A percentile compares a stretch with the other conserved stretches of the same genome.
These are phyloP conservation scores for Penaeus monodon DNA, from an alignment of 2,888 invertebrate genomes.

Conservation along the genomic window DNA sequence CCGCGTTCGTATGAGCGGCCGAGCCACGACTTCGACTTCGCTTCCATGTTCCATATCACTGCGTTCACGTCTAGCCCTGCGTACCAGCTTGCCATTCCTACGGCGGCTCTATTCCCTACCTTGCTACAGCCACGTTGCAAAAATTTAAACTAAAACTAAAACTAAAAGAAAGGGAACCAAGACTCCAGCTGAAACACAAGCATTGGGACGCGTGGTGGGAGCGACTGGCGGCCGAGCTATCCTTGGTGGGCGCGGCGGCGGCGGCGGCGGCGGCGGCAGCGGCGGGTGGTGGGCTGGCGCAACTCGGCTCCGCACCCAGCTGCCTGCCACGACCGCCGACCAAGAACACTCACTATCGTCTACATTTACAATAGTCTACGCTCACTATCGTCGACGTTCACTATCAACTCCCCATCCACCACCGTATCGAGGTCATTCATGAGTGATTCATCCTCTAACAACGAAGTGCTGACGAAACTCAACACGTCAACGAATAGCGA, in stretches of 20 bases:
- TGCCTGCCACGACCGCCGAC: not conserved
- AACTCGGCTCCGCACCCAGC: not conserved
- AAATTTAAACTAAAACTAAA: no score
- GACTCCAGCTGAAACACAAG: not conserved
- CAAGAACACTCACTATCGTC: no score
- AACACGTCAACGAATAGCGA: no score
- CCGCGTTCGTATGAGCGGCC: slow-evolving; percentile 32
- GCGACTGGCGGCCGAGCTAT: slow-evolving; percentile 43
- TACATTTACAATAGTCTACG: no score
- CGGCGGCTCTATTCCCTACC: no score
- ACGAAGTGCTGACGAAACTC: no score
- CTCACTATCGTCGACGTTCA: not conserved
- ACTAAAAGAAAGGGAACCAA: not conserved
- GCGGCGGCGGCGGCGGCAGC: slow-evolving; percentile 9
- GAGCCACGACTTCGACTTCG: slow-evolving; percentile 33
- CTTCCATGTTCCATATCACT: not conserved
- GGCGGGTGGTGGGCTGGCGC: slow-evolving; percentile 19
- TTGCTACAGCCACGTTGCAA: no score
- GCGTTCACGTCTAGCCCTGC: not conserved
- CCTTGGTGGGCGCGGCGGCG: slow-evolving; percentile 34
- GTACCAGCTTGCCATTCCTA: no score
- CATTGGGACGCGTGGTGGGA: slow-evolving; percentile 30
- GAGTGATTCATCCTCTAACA: no score
- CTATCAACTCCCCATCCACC: no score
- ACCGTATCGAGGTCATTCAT: no score